Conservation (phyloP, 2,888 invertebrate genomes). For the Drosophila putrida region DNA sequence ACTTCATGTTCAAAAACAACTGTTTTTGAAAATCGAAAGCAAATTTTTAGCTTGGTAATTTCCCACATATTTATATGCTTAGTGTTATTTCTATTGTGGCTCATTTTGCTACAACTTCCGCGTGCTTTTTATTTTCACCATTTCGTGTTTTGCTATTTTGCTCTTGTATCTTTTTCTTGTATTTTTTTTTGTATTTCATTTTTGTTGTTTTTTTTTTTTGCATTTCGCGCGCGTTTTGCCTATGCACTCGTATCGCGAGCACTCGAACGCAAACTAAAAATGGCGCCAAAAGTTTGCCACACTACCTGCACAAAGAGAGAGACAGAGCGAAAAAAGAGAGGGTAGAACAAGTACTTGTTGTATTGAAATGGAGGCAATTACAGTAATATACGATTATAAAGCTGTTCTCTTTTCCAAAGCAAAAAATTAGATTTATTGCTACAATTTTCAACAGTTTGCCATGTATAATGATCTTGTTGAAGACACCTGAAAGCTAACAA, state of each 20-base stretch:
- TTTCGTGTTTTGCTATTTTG: constrained; percentile 8
- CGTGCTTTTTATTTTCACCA: constrained; percentile 17
- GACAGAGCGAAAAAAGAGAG: constrained; percentile 25
- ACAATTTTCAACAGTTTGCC: not conserved
- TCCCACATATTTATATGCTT: constrained; percentile 8
- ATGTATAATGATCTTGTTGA: constrained; percentile 34
- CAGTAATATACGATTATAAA: constrained; percentile 45
- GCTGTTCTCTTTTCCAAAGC: constrained; percentile 46
- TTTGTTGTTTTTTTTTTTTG: constrained; percentile 27
- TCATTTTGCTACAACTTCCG: constrained; percentile 12
- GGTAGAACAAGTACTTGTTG: constrained; percentile 3
- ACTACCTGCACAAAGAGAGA: constrained; percentile 41
- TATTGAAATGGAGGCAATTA: constrained; percentile 43
- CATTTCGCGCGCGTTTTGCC: constrained; percentile 68
- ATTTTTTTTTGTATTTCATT: not conserved
- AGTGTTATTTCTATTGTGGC: not conserved
- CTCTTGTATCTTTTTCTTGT: not conserved
- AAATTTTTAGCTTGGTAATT: not conserved
- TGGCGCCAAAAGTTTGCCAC: constrained; percentile 78
- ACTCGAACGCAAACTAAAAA: constrained; percentile 78
- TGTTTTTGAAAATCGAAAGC: not conserved
- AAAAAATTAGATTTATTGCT: constrained; percentile 28
- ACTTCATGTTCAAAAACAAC: not conserved
- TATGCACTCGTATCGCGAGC: constrained; percentile 68
- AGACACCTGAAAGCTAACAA: constrained; percentile 4